Conservation (phyloP, 53 echinoderm and acorn worm species). For the Paelopatides confundens region DNA sequence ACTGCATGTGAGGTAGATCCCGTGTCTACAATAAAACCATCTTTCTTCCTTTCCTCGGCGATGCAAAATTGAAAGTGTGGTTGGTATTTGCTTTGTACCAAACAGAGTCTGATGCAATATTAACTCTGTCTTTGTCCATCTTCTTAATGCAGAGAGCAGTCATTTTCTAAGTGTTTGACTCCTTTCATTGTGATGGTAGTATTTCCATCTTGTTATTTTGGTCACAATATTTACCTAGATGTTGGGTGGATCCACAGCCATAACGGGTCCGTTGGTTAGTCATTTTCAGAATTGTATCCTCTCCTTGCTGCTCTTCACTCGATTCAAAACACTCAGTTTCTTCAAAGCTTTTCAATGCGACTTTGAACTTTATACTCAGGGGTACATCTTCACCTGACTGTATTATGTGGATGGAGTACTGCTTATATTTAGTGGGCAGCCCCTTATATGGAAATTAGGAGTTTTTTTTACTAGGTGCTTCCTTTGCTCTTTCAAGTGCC, state of each 20-base stretch:
- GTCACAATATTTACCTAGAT: constrained; percentile 25
- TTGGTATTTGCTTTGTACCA: not conserved
- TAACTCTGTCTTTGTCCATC: no score
- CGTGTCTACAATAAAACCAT: no score
- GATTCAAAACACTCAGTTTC: not conserved
- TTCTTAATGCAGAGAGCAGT: not conserved
- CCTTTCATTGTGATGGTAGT: constrained; percentile 28
- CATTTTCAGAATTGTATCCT: not conserved
- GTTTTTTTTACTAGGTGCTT: not conserved
- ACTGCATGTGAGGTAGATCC: not conserved
- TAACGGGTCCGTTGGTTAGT: no score
- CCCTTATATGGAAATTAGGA: constrained; percentile 5
- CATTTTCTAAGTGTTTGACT: constrained; percentile 7
- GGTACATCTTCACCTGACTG: not conserved
- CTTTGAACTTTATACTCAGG: not conserved
- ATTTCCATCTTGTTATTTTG: not conserved
- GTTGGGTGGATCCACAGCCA: no score
- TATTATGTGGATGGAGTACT: not conserved
- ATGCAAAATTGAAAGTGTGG: constrained; percentile 2
- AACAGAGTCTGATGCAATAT: no score
- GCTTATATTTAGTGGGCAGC: not conserved
- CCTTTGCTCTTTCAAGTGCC: no score
- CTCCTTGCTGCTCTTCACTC: not conserved
- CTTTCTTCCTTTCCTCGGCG: not conserved
- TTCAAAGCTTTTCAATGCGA: not conserved